Evolutionary conservation across 1,140 invertebrate species (phyloP), one percentile per base, ranked within the genome.

Genomic region (Holcopasites calliopsidis): DNA sequence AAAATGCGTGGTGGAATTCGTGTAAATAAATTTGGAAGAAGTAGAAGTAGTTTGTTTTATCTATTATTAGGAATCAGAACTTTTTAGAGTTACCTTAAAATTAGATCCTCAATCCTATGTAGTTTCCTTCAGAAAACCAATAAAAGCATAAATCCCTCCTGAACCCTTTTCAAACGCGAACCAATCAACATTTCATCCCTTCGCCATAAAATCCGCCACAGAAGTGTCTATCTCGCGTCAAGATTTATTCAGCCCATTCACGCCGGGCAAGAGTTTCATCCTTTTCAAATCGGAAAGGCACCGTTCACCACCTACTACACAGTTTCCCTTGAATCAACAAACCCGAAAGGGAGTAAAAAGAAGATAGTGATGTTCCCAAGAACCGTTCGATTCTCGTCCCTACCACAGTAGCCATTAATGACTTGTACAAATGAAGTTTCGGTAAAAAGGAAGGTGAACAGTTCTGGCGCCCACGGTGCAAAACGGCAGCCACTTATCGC

Each of bases 351-450:
- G 38, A 50, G 73, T 35, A 62, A 83, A 75, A 70, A 40, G 38
- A 70, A 35, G 11, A 28, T 3, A 10, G 26, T 8, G 26, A 33
- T 10, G 23, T 42, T 65, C 49, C 38, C 31, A 28, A 44, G 61
- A 33, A 47, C 16, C 42, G 62, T 57, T 79, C 72, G 80, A 82
- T 71, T n/a, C 76, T 66, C 54, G 38, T 42, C 52, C 65, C 78
- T 55, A 71, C 65, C 57, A 47, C 31, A 69, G 76, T 74, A 54
- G 57, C 73, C 86, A 18, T 18, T 87, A 86, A 86, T 87, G 86
- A 83, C 86, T 86, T 80, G 83, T 87, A 84, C 86, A 88, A 87
- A 88, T 87, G 86, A 87, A 88, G 72, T 78, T 80, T 79, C 77
- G 61, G 86, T 83, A 83, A 83, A 83, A 83, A 83, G 77, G 80